Evolutionary conservation across 2,113 vertebrate species (phyloP).

Genomic region (Sphyrna mokarran): DNA sequence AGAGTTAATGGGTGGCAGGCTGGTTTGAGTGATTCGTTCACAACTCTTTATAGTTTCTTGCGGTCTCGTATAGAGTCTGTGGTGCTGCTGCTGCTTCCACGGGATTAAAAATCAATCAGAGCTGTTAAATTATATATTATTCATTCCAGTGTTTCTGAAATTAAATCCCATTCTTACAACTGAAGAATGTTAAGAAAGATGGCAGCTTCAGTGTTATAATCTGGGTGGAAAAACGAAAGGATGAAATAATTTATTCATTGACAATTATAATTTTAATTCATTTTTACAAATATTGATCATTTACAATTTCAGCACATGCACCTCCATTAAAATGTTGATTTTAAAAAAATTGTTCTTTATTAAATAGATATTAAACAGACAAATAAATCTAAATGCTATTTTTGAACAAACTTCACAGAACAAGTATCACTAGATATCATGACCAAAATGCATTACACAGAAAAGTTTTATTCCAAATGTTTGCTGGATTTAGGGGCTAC

Average conservation of each 20-base stretch:
- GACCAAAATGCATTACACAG: background rate
- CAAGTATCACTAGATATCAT: background rate
- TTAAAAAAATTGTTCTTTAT: background rate
- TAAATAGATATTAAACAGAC: background rate
- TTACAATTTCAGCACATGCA: background rate
- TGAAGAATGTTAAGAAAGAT: conserved; percentile 3
- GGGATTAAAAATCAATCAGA: conserved; percentile 15
- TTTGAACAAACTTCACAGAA: background rate
- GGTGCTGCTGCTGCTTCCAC: background rate
- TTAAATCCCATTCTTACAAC: background rate
- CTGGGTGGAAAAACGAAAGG: background rate
- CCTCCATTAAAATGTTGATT: conserved; percentile 14
- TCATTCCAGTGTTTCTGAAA: background rate
- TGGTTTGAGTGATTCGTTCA: no score
- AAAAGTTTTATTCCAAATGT: background rate
- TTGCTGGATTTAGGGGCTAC: background rate
- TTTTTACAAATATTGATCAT: background rate
- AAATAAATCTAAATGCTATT: background rate
- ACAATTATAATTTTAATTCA: background rate
- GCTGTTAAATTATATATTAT: background rate
- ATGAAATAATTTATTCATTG: background rate
- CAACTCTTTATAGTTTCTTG: no score
- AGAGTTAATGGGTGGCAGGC: no score
- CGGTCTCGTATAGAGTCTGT: no score
- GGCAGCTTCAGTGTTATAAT: background rate